Base-by-base conservation (phyloP, 2,888 invertebrate species). In the Galeruca laticollis region DNA sequence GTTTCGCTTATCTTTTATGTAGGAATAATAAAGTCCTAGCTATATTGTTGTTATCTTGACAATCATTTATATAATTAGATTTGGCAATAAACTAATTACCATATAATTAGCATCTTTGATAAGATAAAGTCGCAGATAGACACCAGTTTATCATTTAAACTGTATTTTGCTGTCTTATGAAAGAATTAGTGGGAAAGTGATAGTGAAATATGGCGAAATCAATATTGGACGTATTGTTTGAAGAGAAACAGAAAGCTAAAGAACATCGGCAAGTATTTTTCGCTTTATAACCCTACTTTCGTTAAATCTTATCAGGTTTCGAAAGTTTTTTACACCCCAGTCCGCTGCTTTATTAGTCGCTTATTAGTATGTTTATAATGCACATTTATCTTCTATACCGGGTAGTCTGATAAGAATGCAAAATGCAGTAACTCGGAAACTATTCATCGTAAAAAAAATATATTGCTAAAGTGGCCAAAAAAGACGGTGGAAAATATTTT, bases 191-290 rank as follows among this genome's bases (percentile, higher is more conserved):
- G 15, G n/a, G 26, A 57, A 56, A 51, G 31, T 52, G 20, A n/a
- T 37, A 49, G n/a, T 59, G 49, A 72, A 70, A 62, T 26, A 77
- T 73, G 71, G 63, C 73, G 40, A 73, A 74, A 70, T 68, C 69
- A 26, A 49, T 75, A 37, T 69, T 71, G 31, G 73, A 71, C 31
- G 65, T 75, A 6, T 72, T 75, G 62, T 69, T 68, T 35, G 75
- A 75, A 37, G 70, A 76, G 8, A 72, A 73, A 61, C 15, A 66
- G 31, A 71, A 54, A 15, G 64, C 69, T 2, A 20, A 66, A 37
- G 37, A 62, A 40, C 75, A 75, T 35, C 69, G 73, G 75, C 72
- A 73, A 73, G 75, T 75, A 72, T 6, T 20, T 43, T 70, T 61
- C 9, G n/a, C 15, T 33, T 43, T 43, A 1, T 5, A 5, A 4